Percentiles rank a stretch among this genome's conserved stretches.
These are phyloP conservation scores for Hydrocynus forskahlii DNA, from an alignment of 2,797 vertebrate species.

Conservation along the genomic window DNA sequence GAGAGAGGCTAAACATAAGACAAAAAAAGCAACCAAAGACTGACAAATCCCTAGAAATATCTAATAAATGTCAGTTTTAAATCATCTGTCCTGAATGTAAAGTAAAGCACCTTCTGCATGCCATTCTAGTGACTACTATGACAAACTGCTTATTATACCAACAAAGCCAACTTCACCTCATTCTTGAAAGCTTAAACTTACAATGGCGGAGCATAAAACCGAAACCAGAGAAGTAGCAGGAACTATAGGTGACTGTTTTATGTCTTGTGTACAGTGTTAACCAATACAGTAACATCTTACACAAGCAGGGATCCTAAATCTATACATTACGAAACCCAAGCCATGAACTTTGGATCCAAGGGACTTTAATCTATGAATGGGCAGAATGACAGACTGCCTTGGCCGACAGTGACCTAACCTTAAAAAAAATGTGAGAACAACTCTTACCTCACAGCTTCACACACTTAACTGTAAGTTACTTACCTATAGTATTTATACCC, in stretches of 20 bases:
- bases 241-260: too few species aligned
- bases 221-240: not conserved
- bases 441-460: not conserved
- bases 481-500: too few species aligned
- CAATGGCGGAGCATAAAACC: not conserved
- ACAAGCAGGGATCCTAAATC: slow-evolving; percentile 23
- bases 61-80: not conserved
- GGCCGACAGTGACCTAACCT: not conserved
- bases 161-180: not conserved
- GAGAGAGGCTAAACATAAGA: not conserved
- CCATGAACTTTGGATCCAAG: not conserved
- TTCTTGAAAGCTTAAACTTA: not conserved
- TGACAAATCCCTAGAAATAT: not conserved
- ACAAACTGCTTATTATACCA: not conserved
- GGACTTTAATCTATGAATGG: slow-evolving; percentile 2
- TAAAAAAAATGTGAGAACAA: not conserved
- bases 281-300: slow-evolving; percentile 28
- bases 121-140: not conserved
- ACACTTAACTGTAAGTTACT: too few species aligned
- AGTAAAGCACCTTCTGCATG: not conserved
- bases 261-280: not conserved
- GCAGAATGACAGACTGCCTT: not conserved
- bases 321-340: slow-evolving; percentile 36
- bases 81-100: not conserved
- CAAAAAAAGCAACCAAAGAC: not conserved